Evolutionary conservation across 2,113 vertebrate species (phyloP), one percentile per base, ranked within the genome.

Genomic region (Tragelaphus scriptus): DNA sequence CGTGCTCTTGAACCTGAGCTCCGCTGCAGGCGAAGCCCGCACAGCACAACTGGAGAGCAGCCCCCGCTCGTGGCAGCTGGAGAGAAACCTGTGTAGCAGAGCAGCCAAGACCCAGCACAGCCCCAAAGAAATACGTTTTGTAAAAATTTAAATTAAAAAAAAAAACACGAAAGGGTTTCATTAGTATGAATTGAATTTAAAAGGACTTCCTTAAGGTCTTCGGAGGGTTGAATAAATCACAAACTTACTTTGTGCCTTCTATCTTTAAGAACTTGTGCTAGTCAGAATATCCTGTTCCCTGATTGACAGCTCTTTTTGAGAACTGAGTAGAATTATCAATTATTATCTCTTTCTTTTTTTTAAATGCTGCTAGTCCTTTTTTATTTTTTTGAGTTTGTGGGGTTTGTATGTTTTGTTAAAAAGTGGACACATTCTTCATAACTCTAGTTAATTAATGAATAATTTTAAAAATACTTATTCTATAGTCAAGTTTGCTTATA

Each of bases 191-290:
- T 51, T 95, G 55, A 92, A 90, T 79, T 92, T 90, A 80, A 88
- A 97, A 96, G 13, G 53, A 81, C 55, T 97, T 97, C 51, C 36
- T 93, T n/a, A 28, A 87, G n/a, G 55, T 97, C 89, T 51, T 96
- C 95, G 28, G 68, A 86, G 88, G 90, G 21, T 40, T 88, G 95
- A 95, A 93, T 94, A 92, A 96, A 91, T 79, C 15, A 71, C 51
- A 96, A 59, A 36, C 19, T 88, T 85, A 96, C 65, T 91, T 71
- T 59, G 36, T 75, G 36, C 1, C 40, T 95, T 96, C 68, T 92
- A 0, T 68, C 44, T 65, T 96, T 14, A 84, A 84, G 44, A 14
- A 53, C 36, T 55, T 63, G 65, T 71, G 17, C n/a, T 36, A 36
- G 96, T 90, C 53, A 90, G 15, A 96, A n/a, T 94, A 80, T 71